Evolutionary conservation across 2,888 invertebrate species (phyloP).

Genomic region (Alentia gelatinosa): DNA sequence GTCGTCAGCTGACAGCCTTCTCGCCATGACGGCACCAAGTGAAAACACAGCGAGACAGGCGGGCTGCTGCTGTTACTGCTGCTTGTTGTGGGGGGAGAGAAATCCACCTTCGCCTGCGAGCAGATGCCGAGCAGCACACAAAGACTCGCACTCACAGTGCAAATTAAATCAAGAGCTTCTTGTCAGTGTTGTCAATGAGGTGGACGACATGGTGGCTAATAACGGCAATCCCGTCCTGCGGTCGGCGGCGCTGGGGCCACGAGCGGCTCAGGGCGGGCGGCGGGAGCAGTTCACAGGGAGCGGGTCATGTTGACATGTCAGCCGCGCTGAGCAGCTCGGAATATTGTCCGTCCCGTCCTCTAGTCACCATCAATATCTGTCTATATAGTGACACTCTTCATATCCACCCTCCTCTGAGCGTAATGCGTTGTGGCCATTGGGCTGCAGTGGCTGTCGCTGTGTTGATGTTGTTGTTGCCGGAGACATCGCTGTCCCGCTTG

Average conservation of each 20-base stretch:
- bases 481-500: not conserved
- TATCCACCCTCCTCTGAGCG: too few relatives aligned
- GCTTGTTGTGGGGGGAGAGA: not conserved
- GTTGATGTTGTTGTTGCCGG: not conserved
- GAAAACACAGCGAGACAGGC: not conserved
- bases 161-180: too few relatives aligned
- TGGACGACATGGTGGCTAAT: too few relatives aligned
- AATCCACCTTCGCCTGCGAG: not conserved
- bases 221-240: not conserved
- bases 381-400: too few relatives aligned
- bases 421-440: not conserved
- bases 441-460: not conserved
- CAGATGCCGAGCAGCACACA: not conserved
- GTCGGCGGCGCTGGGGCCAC: not conserved
- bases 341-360: not conserved
- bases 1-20: not conserved
- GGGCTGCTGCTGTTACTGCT: not conserved
- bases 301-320: conserved; percentile 10
- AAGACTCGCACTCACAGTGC: too few relatives aligned
- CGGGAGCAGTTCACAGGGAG: not conserved
- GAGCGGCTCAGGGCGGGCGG: not conserved
- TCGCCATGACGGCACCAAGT: not conserved
- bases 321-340: not conserved
- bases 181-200: too few relatives aligned
- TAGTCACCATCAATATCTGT: too few relatives aligned